Evolutionary conservation across 53 echinoderm and acorn worm genomes (phyloP), one percentile per base, ranked within the genome.

Genomic region (Mesocentrotus franciscanus): DNA sequence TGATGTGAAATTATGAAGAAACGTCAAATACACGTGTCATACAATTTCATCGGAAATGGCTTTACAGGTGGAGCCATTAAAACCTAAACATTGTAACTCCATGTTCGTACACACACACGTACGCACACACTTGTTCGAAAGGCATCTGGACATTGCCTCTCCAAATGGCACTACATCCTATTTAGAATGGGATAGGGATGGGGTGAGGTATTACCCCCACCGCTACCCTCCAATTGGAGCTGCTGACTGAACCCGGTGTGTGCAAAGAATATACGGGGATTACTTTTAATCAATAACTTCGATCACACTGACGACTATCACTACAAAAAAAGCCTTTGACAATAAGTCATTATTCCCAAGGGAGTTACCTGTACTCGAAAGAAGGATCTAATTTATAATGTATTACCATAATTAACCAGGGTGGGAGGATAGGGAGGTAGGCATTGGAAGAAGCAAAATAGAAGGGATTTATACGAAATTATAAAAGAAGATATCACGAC

Each of bases 381-480:
- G 76, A 76, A 76, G 76, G 76, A 33, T 76, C 76, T 76, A 76
- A 14, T 76, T 76, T 76, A 76, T 32, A 30, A 76, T 76, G 33
- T 29, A 76, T 33, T 76, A 33, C 76, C 15, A 30, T 76, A 76
- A 76, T 76, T 76, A 76, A 33, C 29, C 75, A 75, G 30, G 32
- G 75, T 11, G 9, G 75, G 11, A 75, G 75, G 75, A 74, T 30
- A 30, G 75, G 33, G 75, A 30, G 75, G 75, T 11, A 30, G 26
- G 29, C 75, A 75, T 30, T 75, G 33, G 9, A 75, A 14, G 4
- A 32, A 13, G 2, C 32, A 32, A 75, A 75, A 9, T 12, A 30
- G 32, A 32, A 29, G 11, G 29, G 30, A 75, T 30, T 29, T 4
- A 26, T 11, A 75, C 10, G 32, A 29, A 75, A 75, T 1, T 30